Base-by-base conservation (phyloP, 1,140 invertebrate genomes). In the Reticulitermes speratus region DNA sequence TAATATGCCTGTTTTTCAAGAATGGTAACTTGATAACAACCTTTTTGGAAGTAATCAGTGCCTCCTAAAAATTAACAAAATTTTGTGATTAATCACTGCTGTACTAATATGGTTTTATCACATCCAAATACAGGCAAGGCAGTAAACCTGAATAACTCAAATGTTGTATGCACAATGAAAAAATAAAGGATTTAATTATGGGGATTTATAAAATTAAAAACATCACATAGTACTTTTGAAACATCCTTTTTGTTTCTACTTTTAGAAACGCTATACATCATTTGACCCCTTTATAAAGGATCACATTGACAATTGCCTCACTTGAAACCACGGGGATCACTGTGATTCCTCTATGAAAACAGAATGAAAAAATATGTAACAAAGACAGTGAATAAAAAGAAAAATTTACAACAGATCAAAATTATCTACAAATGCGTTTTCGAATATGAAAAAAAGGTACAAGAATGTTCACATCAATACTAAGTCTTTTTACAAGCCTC, bases 241-340 rank as follows among this genome's bases (percentile, higher is more conserved):
- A 84, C 83, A 84, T 84, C 83, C 52, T 84, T 84, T 84, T 52
- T 84, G 83, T 84, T 84, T 84, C 83, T 84, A 84, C n/a, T 84
- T 52, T 52, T 45, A 84, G 83, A 84, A 84, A 84, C 83, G 19
- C 83, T 84, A 84, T 84, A 84, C 83, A 84, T 84, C 83, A 84
- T 84, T 84, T 84, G 83, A 84, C 45, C 83, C 83, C 45, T 84
- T 84, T 84, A 52, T 48, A 84, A 84, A 84, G 83, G 83, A 84
- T 52, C 83, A 84, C 83, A 84, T 84, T 45, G 48, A 52, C 55
- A 84, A 84, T 52, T 84, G 83, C 83, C 45, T 84, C 83, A 84
- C 30, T 84, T 45, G 83, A 52, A 84, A 52, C 83, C 45, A n/a
- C n/a, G 30, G 44, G 55, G 52, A 19, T 84, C 44, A 45, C 14